Percentiles rank a stretch among this genome's conserved stretches.
These are phyloP conservation scores for Micronycteris hirsuta DNA, from an alignment of 2,113 vertebrate genomes.

Conservation along the genomic window DNA sequence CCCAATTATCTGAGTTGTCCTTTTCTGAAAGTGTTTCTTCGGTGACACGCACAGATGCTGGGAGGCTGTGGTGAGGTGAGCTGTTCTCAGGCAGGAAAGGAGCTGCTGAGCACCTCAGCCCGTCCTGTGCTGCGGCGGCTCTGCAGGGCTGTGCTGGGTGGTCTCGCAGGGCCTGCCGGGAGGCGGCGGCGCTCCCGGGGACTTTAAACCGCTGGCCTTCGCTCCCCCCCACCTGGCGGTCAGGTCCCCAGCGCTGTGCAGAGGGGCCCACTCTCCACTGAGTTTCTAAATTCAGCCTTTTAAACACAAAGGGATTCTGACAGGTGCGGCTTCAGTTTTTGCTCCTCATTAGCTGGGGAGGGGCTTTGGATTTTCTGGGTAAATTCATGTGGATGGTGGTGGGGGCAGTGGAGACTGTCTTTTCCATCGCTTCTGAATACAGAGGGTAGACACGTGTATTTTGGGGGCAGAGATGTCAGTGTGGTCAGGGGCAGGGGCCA, in stretches of 20 bases:
- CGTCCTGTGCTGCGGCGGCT: background rate
- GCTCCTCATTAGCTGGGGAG: constrained; percentile 25
- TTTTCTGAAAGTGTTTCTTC: background rate
- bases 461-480: background rate
- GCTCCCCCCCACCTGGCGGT: accelerated
- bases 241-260: background rate
- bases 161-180: background rate
- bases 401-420: background rate
- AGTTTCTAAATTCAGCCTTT: constrained; percentile 31
- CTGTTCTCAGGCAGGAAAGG: background rate
- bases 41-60: background rate
- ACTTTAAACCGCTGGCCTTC: too few species aligned
- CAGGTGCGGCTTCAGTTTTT: constrained; percentile 17
- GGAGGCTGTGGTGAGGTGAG: background rate
- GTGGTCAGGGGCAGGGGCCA: accelerated
- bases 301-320: constrained; percentile 2
- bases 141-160: background rate
- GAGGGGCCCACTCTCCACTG: background rate
- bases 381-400: background rate
- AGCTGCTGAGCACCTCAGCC: accelerated
- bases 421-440: background rate
- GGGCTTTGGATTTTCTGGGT: constrained; percentile 32
- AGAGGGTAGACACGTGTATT: background rate
- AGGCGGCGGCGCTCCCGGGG: background rate
- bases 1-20: background rate